These are phyloP conservation scores for Novumbra hubbsi DNA, from an alignment of 2,797 vertebrate genomes.

Conservation along the genomic window DNA sequence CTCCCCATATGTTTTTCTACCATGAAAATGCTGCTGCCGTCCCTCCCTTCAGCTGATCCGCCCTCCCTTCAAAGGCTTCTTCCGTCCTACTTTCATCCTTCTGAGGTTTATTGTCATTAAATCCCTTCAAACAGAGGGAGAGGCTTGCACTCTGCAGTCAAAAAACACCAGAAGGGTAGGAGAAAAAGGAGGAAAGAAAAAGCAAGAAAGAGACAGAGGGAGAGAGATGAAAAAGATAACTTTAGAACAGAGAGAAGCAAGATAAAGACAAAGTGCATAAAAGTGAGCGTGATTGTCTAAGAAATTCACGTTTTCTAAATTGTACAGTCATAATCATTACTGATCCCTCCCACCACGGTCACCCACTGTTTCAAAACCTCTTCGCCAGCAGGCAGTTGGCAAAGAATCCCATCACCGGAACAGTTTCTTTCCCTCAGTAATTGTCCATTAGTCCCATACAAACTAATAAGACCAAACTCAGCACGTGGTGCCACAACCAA, in stretches of 20 bases:
- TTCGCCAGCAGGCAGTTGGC: too few species aligned
- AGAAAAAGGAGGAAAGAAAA: neutral
- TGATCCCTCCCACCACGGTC: too few species aligned
- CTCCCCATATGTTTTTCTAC: slow-evolving; percentile 18
- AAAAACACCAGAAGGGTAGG: neutral
- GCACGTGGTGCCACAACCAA: too few species aligned
- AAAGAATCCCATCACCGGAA: too few species aligned
- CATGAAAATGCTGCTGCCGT: slow-evolving; percentile 16
- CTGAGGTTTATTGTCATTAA: slow-evolving; percentile 49
- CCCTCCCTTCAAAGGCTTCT: slow-evolving; percentile 32
- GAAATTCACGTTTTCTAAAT: too few species aligned
- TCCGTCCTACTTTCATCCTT: slow-evolving; percentile 43
- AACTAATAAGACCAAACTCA: too few species aligned
- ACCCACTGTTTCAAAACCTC: too few species aligned
- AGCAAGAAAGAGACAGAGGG: neutral
- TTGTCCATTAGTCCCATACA: too few species aligned
- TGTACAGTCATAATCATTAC: too few species aligned
- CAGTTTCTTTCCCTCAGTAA: too few species aligned
- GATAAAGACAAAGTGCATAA: neutral
- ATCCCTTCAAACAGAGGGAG: slow-evolving; percentile 48
- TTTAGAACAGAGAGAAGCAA: neutral
- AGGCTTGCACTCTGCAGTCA: neutral
- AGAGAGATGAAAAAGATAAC: slow-evolving; percentile 4
- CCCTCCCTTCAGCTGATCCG: slow-evolving; percentile 16
- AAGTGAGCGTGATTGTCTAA: neutral